Conservation (phyloP, 2,797 vertebrate genomes). For the Diceros bicornis region DNA sequence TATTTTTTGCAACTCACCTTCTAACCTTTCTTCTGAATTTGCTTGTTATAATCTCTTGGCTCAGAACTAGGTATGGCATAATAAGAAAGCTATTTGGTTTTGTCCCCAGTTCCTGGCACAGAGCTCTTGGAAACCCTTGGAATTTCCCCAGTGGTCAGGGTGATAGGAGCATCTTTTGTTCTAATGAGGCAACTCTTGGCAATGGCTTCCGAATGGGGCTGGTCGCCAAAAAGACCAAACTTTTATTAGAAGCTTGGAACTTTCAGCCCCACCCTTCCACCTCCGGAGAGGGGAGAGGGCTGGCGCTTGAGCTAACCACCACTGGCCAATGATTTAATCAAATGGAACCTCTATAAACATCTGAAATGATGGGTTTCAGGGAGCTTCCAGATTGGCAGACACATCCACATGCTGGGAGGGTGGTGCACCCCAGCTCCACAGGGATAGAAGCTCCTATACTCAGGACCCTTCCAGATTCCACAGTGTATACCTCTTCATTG, state of each 20-base stretch:
- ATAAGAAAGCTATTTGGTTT: background rate
- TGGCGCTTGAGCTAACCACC: background rate
- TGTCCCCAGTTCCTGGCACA: background rate
- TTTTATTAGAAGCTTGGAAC: background rate
- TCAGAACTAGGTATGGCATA: background rate
- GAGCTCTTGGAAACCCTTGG: background rate
- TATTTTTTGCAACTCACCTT: background rate
- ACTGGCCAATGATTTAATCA: background rate
- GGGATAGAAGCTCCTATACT: background rate
- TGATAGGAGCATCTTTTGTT: background rate
- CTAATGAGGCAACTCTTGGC: background rate
- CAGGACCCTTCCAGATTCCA: background rate
- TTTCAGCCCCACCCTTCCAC: background rate
- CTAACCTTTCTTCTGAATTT: background rate
- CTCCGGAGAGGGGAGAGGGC: background rate
- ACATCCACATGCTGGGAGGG: background rate
- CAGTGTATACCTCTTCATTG: background rate
- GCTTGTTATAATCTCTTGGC: background rate
- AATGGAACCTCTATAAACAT: background rate
- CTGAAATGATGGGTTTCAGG: accelerated
- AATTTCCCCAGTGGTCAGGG: background rate
- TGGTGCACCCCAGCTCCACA: accelerated
- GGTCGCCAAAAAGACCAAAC: background rate
- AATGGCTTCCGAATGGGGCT: background rate
- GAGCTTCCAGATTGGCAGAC: background rate